Percentiles rank a stretch among this genome's conserved stretches.
Evolutionary conservation across 2,113 vertebrate species (phyloP).

Genomic region (Platysternon megacephalum): DNA sequence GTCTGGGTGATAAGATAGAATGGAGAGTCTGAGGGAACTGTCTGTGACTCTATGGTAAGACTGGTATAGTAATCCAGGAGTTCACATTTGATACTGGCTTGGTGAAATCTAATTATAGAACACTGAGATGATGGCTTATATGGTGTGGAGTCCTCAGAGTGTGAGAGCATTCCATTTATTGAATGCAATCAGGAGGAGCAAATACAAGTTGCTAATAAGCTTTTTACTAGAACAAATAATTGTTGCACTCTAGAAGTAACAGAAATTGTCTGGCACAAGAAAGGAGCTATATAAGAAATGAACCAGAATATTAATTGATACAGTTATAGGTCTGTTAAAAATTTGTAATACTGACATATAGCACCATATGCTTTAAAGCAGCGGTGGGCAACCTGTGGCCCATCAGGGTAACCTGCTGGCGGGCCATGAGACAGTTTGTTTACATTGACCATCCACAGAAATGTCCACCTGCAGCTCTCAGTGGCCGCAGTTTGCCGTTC

Average conservation of each 20-base stretch:
- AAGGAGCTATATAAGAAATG: neutral
- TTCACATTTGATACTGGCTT: too few species aligned
- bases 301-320: too few species aligned
- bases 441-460: too few species aligned
- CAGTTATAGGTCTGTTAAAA: neutral
- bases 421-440: too few species aligned
- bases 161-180: neutral
- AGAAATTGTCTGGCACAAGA: neutral
- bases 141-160: neutral
- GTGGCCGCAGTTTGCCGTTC: too few species aligned
- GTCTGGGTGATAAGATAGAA: too few species aligned
- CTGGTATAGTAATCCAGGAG: neutral
- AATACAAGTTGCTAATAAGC: neutral
- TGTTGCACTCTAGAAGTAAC: neutral
- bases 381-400: too few species aligned
- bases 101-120: too few species aligned
- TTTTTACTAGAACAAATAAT: slow-evolving; percentile 8
- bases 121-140: neutral
- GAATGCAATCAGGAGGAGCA: neutral
- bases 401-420: too few species aligned
- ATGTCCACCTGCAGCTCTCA: too few species aligned
- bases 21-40: too few species aligned
- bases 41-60: neutral
- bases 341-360: neutral
- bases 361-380: neutral